phyloP scores from a whole-genome alignment of 2,888 invertebrate genomes.

The Cybosia mesomella region DNA sequence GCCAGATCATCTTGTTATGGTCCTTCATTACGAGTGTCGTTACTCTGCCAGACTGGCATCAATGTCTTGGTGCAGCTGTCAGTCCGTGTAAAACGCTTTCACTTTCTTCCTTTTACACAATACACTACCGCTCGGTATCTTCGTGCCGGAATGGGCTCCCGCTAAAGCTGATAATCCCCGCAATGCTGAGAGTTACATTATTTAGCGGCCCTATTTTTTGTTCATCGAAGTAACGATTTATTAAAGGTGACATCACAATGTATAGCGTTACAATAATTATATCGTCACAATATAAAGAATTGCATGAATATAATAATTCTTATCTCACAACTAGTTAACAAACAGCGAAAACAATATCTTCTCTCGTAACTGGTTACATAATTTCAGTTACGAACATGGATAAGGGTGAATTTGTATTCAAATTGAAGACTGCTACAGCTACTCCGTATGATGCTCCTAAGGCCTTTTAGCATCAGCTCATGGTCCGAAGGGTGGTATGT shows the following conservation, averaged over 20 bases:
- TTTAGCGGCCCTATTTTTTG: background rate
- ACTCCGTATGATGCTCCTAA: background rate
- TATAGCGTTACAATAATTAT: too few relatives aligned
- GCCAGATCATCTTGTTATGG: too few relatives aligned
- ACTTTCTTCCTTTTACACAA: background rate
- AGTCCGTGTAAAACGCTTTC: background rate
- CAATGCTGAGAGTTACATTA: background rate
- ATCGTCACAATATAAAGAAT: too few relatives aligned
- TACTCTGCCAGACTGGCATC: too few relatives aligned
- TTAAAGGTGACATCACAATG: background rate
- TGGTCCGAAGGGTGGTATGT: too few relatives aligned
- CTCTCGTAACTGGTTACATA: too few relatives aligned
- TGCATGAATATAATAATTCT: too few relatives aligned
- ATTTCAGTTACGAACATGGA: too few relatives aligned
- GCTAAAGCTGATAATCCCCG: constrained; percentile 1
- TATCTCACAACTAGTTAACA: too few relatives aligned
- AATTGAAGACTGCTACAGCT: background rate
- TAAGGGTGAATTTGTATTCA: too few relatives aligned
- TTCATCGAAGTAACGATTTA: background rate
- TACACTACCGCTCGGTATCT: background rate
- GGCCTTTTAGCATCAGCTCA: background rate
- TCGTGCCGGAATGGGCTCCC: background rate
- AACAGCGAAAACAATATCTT: too few relatives aligned
- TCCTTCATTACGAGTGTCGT: too few relatives aligned
- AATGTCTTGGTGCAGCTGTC: background rate